Evolutionary conservation across 2,888 invertebrate species (phyloP).

Genomic region (Terebella lapidaria): DNA sequence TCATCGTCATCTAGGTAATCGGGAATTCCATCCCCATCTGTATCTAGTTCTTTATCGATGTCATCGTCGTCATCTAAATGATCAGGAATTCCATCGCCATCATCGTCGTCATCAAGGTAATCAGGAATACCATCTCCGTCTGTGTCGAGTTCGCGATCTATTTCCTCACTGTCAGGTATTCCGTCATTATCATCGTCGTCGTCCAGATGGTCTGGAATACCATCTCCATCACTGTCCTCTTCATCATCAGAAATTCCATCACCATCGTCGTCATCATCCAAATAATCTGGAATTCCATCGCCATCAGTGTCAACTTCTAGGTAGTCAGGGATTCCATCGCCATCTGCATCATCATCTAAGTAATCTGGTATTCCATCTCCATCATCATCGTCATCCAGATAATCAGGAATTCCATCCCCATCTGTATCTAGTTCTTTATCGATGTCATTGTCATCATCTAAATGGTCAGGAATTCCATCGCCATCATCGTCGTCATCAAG

Average conservation of each 20-base stretch:
- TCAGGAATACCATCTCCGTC: constrained; percentile 44
- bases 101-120: constrained; percentile 34
- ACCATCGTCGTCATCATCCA: constrained; percentile 27
- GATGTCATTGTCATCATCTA: constrained; percentile 31
- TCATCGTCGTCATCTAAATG: constrained; percentile 31
- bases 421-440: constrained; percentile 30
- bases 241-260: constrained; percentile 35
- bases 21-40: constrained; percentile 30
- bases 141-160: constrained; percentile 18
- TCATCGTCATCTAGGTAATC: constrained; percentile 34
- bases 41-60: constrained; percentile 17
- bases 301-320: constrained; percentile 33
- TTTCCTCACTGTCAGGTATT: constrained; percentile 33
- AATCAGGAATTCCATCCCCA: constrained; percentile 26
- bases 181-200: constrained; percentile 34
- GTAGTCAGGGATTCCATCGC: constrained; percentile 38
- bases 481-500: constrained; percentile 34
- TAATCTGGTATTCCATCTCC: constrained; percentile 17
- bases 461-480: constrained; percentile 37
- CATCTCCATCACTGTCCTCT: constrained; percentile 29
- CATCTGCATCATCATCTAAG: constrained; percentile 29
- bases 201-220: constrained; percentile 21
- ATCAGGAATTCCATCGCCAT: constrained; percentile 31
- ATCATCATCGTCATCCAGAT: constrained; percentile 16
- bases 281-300: constrained; percentile 37